Evolutionary conservation across 2,888 invertebrate species (phyloP).

Genomic region (Sussaba pulchella): DNA sequence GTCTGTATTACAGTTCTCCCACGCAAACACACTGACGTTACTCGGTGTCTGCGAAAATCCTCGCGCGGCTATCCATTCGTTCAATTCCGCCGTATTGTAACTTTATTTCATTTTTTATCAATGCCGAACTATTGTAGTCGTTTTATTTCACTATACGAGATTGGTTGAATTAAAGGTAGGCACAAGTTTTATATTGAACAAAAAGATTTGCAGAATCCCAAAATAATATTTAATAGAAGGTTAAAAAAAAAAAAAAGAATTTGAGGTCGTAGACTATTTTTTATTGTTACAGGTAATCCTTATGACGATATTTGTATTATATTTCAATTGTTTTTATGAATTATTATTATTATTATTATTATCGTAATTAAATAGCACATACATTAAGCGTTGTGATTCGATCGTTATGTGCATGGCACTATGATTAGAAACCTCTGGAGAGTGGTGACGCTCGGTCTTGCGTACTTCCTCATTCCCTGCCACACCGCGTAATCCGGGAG

Average conservation of each 20-base stretch:
- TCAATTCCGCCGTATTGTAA: no score
- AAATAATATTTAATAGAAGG: no score
- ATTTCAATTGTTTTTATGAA: neutral
- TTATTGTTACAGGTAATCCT: no score
- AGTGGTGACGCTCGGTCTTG: constrained; percentile 31
- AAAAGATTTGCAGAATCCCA: no score
- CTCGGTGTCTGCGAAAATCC: neutral
- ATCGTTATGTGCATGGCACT: constrained; percentile 16
- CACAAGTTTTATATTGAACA: no score
- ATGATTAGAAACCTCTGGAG: constrained; percentile 27
- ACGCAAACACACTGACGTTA: constrained; percentile 11
- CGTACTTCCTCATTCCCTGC: constrained; percentile 54
- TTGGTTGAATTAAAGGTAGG: no score
- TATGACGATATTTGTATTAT: neutral
- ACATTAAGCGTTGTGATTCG: neutral
- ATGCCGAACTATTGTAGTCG: no score
- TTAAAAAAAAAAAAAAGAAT: no score
- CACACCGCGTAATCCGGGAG: constrained; percentile 23
- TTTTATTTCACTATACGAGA: no score
- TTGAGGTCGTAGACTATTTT: no score
- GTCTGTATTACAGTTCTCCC: neutral
- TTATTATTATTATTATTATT: neutral
- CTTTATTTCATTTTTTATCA: neutral
- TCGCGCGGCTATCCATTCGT: neutral
- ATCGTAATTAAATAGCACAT: neutral